Evolutionary conservation across 1,140 invertebrate genomes (phyloP).

Genomic region (honey bee (Apis mellifera)): DNA sequence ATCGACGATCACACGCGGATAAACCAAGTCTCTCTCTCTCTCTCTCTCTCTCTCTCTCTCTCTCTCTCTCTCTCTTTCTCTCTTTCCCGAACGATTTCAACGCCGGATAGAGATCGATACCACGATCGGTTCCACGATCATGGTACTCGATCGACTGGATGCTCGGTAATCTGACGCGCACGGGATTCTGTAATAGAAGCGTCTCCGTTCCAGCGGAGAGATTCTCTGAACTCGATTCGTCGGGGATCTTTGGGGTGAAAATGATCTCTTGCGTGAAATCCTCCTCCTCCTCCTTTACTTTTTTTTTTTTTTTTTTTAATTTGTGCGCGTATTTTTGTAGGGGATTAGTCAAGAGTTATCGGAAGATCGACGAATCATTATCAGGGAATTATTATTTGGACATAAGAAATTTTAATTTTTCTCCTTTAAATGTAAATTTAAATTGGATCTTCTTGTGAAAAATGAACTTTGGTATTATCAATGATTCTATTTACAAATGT

Average conservation of each 20-base stretch:
- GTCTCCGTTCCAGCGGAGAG: neutral
- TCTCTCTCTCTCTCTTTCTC: neutral
- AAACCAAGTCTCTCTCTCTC: neutral
- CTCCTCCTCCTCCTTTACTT: neutral
- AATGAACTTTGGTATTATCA: no score
- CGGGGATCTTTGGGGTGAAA: neutral
- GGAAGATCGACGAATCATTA: no score
- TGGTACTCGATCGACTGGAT: constrained; percentile 20
- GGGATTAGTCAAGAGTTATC: no score
- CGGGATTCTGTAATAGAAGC: constrained; percentile 4
- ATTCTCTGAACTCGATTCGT: neutral
- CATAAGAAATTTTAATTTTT: no score
- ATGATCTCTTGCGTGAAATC: neutral
- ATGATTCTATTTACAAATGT: no score
- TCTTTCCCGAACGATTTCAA: constrained; percentile 12
- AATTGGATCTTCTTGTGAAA: no score
- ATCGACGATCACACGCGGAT: constrained; percentile 36
- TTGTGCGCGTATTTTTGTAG: neutral
- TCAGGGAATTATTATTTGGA: no score
- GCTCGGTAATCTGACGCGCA: constrained; percentile 21
- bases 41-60: neutral
- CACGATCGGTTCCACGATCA: constrained; percentile 47
- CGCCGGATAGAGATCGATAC: constrained; percentile 7
- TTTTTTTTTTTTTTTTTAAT: neutral
- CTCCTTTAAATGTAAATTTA: no score